Percentiles rank a stretch among this genome's conserved stretches.
Conservation (phyloP, 2,113 vertebrate genomes). For the Boulengeromyrus knoepffleri region DNA sequence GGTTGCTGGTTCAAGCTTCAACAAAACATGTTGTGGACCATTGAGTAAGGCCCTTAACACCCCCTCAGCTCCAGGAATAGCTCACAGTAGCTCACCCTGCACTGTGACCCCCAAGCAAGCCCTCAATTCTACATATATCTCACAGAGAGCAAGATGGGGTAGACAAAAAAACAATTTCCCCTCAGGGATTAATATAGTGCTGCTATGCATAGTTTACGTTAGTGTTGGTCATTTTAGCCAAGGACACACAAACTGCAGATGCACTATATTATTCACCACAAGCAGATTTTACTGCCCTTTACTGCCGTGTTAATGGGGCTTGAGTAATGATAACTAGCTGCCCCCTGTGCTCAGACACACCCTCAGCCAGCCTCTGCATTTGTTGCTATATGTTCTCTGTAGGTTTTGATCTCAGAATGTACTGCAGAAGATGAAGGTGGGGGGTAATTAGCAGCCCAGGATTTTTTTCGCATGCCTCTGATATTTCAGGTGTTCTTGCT, state of each 20-base stretch:
- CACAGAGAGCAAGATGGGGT: background rate
- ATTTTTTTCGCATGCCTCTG: background rate
- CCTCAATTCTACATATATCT: background rate
- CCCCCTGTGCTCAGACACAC: background rate
- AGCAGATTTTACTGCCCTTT: background rate
- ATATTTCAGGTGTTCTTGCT: background rate
- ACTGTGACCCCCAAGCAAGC: background rate
- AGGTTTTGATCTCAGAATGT: background rate
- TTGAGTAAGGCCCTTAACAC: background rate
- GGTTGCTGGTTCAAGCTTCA: background rate
- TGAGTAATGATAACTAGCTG: background rate
- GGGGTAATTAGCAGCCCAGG: background rate
- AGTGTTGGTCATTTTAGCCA: background rate
- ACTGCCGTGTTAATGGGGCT: background rate
- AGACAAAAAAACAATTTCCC: background rate
- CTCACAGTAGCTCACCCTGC: background rate
- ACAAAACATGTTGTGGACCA: background rate
- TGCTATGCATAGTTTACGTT: background rate
- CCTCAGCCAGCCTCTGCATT: background rate
- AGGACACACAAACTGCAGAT: background rate
- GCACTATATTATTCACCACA: background rate
- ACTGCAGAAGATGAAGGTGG: background rate
- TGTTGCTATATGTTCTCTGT: background rate
- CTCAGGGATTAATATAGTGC: background rate
- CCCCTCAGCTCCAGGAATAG: background rate